phyloP scores from a whole-genome alignment of 2,888 invertebrate genomes.

The Melanostoma scalare region DNA sequence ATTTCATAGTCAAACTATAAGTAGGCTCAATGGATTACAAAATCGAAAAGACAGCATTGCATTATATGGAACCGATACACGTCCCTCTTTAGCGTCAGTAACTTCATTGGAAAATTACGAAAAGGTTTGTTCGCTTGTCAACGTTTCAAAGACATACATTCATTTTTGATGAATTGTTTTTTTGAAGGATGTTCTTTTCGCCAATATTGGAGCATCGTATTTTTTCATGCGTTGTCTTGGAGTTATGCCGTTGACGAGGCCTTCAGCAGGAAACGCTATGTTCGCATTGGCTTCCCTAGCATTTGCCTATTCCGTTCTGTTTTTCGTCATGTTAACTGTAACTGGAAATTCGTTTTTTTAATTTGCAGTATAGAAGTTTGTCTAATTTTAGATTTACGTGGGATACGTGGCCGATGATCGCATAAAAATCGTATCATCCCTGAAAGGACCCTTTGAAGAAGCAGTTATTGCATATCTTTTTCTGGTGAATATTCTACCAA shows the following conservation, averaged over 20 bases:
- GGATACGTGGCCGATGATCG: constrained; percentile 85
- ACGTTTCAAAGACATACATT: neutral
- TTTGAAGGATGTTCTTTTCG: constrained; percentile 81
- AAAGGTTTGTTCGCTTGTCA: constrained; percentile 75
- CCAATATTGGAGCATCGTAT: constrained; percentile 82
- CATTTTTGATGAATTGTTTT: neutral
- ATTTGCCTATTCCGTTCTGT: constrained; percentile 84
- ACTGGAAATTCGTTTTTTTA: constrained; percentile 26
- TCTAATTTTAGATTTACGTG: constrained; percentile 82
- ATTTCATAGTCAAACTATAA: constrained; percentile 75
- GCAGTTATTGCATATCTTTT: constrained; percentile 89
- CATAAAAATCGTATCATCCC: constrained; percentile 84
- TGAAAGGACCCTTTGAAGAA: constrained; percentile 88
- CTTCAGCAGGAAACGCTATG: constrained; percentile 82
- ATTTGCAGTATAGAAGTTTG: neutral
- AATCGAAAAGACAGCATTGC: constrained; percentile 77
- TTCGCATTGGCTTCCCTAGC: constrained; percentile 83
- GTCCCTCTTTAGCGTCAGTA: constrained; percentile 76
- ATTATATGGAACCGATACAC: constrained; percentile 74
- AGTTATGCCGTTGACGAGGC: constrained; percentile 85
- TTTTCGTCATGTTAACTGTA: constrained; percentile 83
- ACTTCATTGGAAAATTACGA: constrained; percentile 76
- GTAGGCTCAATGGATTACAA: constrained; percentile 78
- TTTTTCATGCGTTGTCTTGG: constrained; percentile 84
- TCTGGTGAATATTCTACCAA: constrained; percentile 87